Conservation (phyloP, 2,797 vertebrate species). For the Adrianichthys oophorus region DNA sequence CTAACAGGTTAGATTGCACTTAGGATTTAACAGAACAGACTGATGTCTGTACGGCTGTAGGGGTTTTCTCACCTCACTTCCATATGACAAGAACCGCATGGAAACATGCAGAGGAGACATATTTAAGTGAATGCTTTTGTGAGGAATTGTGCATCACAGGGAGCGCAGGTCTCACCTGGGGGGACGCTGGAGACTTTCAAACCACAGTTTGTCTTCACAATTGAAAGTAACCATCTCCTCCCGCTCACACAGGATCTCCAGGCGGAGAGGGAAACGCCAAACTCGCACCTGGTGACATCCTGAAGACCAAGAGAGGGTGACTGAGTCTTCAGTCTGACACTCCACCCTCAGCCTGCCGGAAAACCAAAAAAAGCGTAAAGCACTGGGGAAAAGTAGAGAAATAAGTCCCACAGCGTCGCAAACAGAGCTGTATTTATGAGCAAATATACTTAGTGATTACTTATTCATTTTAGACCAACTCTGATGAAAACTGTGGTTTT, state of each 20-base stretch:
- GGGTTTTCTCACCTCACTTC: constrained; percentile 50
- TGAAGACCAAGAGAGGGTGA: constrained; percentile 73
- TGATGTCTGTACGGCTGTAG: background rate
- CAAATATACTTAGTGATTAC: no score
- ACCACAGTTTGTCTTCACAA: constrained; percentile 82
- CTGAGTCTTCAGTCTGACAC: constrained; percentile 48
- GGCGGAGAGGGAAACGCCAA: constrained; percentile 80
- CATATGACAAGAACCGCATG: background rate
- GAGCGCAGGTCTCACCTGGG: constrained; percentile 42
- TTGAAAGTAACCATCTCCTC: constrained; percentile 84
- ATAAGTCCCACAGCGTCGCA: background rate
- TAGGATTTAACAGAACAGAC: background rate
- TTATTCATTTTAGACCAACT: no score
- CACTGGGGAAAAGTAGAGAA: background rate
- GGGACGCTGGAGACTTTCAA: constrained; percentile 80
- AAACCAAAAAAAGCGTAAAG: constrained; percentile 4
- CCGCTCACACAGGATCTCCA: constrained; percentile 80
- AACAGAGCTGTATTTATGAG: no score
- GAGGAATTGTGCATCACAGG: no score
- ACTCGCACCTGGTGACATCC: constrained; percentile 75
- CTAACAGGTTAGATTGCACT: background rate
- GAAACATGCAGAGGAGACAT: constrained; percentile 10
- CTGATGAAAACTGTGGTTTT: no score
- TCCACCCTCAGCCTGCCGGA: constrained; percentile 78
- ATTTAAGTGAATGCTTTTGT: no score